These are phyloP conservation scores for Atherinosoma microstoma DNA, from an alignment of 2,797 vertebrate genomes.

Conservation along the genomic window DNA sequence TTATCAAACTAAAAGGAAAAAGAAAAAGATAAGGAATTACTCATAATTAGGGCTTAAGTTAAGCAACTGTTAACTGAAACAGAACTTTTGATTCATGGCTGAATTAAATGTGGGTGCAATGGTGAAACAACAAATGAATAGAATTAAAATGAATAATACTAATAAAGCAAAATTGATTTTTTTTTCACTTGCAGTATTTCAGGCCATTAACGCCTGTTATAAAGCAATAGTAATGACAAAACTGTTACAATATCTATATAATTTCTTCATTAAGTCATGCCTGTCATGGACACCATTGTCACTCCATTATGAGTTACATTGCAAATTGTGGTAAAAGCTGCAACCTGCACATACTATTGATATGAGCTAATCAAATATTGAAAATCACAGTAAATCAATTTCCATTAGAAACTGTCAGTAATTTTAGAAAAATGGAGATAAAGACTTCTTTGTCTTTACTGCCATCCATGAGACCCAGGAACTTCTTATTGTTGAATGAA, in stretches of 20 bases:
- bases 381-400: background rate
- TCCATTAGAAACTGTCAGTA: background rate
- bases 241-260: background rate
- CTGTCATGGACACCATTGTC: background rate
- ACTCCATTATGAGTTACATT: background rate
- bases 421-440: background rate
- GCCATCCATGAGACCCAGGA: conserved; percentile 3
- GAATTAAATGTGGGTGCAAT: background rate
- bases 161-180: background rate
- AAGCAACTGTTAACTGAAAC: background rate
- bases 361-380: background rate
- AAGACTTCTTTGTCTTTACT: background rate
- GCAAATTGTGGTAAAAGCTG: background rate
- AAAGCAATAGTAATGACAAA: background rate
- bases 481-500: background rate
- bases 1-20: background rate
- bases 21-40: background rate
- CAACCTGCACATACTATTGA: background rate
- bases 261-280: background rate
- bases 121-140: background rate
- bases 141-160: too few relatives aligned
- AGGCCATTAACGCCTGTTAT: background rate
- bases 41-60: background rate
- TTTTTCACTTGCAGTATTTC: background rate
- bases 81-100: background rate